Evolutionary conservation across 64 coral and sea anemone species (phyloP).

Genomic region (Stylophora pistillata): DNA sequence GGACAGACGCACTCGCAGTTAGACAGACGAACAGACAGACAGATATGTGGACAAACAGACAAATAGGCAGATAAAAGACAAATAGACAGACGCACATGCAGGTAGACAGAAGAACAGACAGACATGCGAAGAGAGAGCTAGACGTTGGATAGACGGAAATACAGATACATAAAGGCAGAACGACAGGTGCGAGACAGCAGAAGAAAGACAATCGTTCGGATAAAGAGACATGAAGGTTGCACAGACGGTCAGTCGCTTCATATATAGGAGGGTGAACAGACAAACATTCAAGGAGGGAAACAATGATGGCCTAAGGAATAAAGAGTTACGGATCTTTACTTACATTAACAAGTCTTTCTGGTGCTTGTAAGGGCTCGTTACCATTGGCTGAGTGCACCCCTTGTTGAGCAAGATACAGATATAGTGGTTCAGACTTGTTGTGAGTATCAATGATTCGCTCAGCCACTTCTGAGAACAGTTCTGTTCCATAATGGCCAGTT

Average conservation of each 20-base stretch:
- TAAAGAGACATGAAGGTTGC: no score
- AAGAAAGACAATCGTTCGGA: no score
- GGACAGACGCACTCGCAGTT: no score
- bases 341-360: slow-evolving; percentile 59
- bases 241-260: no score
- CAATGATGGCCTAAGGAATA: background rate
- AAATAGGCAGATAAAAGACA: background rate
- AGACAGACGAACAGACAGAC: no score
- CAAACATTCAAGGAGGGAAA: background rate
- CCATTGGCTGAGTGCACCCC: slow-evolving; percentile 69
- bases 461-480: slow-evolving; percentile 57
- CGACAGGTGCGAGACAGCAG: no score
- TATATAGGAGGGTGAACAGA: background rate
- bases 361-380: slow-evolving; percentile 61
- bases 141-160: background rate
- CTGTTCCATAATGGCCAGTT: slow-evolving; percentile 67
- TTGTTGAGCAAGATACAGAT: slow-evolving; percentile 76
- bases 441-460: slow-evolving; percentile 64
- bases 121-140: no score
- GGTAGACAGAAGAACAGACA: background rate
- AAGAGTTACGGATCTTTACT: background rate
- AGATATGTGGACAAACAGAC: background rate
- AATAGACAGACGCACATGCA: background rate
- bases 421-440: slow-evolving; percentile 60
- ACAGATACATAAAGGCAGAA: background rate